These are phyloP conservation scores for Brenthis daphne DNA, from an alignment of 2,888 invertebrate genomes.

Conservation along the genomic window DNA sequence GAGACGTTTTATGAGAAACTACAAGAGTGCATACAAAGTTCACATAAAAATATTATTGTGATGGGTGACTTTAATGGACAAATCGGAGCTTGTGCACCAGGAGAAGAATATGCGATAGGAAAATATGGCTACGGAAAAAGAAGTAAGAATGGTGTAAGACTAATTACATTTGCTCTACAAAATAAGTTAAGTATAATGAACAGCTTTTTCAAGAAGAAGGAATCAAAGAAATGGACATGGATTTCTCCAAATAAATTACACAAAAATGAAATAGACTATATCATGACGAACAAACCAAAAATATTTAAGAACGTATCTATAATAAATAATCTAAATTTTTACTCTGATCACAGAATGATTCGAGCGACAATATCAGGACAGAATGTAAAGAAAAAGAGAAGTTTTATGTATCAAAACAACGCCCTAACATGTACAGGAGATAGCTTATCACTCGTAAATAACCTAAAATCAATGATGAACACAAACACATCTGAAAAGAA, in stretches of 20 bases:
- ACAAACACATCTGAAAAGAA: too few relatives aligned
- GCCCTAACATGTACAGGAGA: not conserved
- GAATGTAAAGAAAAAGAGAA: conserved; percentile 9
- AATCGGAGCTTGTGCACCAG: conserved; percentile 20
- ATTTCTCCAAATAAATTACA: not conserved
- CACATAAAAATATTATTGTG: conserved; percentile 37
- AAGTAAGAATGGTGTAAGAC: conserved; percentile 10
- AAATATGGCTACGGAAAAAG: not conserved
- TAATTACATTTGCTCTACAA: too few relatives aligned
- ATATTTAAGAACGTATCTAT: conserved; percentile 26
- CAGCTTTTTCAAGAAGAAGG: conserved; percentile 28
- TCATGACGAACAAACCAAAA: conserved; percentile 1
- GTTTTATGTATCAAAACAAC: not conserved
- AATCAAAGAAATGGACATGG: conserved; percentile 26
- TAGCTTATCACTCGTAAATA: not conserved
- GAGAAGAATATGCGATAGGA: too few relatives aligned
- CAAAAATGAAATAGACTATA: not conserved
- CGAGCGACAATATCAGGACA: conserved; percentile 27
- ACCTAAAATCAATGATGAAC: conserved; percentile 5
- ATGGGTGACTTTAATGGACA: conserved; percentile 41
- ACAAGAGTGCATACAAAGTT: conserved; percentile 28
- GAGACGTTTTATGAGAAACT: conserved; percentile 37
- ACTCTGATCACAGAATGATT: conserved; percentile 38
- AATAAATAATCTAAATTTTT: conserved; percentile 27
- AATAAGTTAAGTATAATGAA: too few relatives aligned